These are phyloP conservation scores for Australoheros facetus DNA, from an alignment of 2,797 vertebrate species.

Conservation along the genomic window DNA sequence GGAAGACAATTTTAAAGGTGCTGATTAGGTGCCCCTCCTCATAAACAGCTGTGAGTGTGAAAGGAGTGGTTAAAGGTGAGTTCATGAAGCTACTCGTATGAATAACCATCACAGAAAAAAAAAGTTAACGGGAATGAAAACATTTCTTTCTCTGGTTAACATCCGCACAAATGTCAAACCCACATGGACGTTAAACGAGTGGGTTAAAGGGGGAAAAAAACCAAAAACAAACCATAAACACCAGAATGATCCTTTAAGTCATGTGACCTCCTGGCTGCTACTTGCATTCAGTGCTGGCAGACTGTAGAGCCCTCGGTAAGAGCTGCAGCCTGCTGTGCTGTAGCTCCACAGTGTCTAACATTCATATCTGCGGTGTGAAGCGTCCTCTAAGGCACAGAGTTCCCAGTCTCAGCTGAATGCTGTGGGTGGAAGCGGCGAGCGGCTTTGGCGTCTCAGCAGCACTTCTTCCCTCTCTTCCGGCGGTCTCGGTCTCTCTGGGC, in stretches of 20 bases:
- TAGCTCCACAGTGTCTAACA: not conserved
- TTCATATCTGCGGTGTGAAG: slow-evolving; percentile 12
- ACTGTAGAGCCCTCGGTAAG: not conserved
- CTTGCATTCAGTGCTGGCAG: slow-evolving; percentile 31
- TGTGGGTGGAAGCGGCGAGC: not conserved
- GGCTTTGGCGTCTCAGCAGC: slow-evolving; percentile 72
- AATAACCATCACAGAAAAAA: not conserved
- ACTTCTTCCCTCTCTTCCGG: slow-evolving; percentile 81
- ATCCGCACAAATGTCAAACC: not conserved
- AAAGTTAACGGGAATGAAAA: not conserved
- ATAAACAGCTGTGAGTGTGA: not conserved
- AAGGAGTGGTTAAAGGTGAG: not conserved
- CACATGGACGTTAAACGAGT: too few species aligned
- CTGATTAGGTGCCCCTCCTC: not conserved
- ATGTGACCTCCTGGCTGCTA: slow-evolving; percentile 14
- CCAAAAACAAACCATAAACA: not conserved
- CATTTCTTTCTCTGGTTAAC: not conserved
- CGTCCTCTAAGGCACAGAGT: slow-evolving; percentile 21
- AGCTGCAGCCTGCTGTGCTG: not conserved
- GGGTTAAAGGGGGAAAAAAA: not conserved
- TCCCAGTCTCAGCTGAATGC: not conserved
- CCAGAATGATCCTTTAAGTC: slow-evolving; percentile 39
- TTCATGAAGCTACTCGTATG: not conserved
- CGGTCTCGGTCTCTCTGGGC: slow-evolving; percentile 80
- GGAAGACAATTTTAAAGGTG: not conserved